Evolutionary conservation across 2,113 vertebrate genomes (phyloP), one percentile per base, ranked within the genome.

Genomic region (Strigops habroptila): DNA sequence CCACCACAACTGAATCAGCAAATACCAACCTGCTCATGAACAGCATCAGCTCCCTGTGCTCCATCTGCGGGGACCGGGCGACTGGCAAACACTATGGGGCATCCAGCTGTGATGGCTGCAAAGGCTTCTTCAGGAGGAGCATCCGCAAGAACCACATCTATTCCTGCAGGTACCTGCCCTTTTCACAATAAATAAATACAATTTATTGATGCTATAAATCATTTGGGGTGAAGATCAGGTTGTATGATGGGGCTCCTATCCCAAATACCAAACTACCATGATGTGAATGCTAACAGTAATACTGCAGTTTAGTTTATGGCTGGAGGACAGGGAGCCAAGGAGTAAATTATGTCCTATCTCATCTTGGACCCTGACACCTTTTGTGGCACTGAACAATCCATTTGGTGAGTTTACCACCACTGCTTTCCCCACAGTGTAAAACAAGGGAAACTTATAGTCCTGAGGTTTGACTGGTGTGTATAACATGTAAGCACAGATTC

Each of bases 141-240:
- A 98, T 98, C 68, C 98, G 98, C 71, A 98, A 98, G 97, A 98
- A 98, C 94, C 98, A 99, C 23, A 96, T 97, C 82, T 99, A 99
- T 86, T 98, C 97, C 41, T 99, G 98, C 97, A 98, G 98, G 98
- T 99, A 97, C 91, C 49, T 25, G 6, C 12, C 41, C 10, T 8
- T 19, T 35, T 27, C 2, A 22, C 9, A 3, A 2, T 1, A 5
- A 1, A 10, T 6, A 7, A 16, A 37, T 0, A 14, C 2, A 1
- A 6, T 70, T 48, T 18, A 13, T 9, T 14, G 28, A 4, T 0
- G 0, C 0, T 43, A 44, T 37, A 18, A 39, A 3, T 3, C 15
- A 4, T n/a, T 11, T 14, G 43, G 59, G 49, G 30, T 11, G 18
- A 17, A 27, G 12, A 13, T 23, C 28, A 7, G 59, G 31, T 59